phyloP scores from a whole-genome alignment of 1,140 invertebrate species.

The Drosophila baimaii region DNA sequence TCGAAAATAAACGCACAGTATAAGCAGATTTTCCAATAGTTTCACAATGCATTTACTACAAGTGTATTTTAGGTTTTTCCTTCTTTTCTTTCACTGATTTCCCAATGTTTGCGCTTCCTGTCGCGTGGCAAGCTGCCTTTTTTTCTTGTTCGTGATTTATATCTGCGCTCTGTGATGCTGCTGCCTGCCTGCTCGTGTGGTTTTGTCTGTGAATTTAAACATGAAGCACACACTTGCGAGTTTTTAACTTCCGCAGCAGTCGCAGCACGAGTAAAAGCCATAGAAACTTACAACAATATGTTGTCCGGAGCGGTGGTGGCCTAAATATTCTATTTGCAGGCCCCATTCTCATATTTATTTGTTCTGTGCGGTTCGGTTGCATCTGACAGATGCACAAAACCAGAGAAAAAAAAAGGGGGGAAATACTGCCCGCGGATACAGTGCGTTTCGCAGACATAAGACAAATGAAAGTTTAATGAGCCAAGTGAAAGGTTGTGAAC shows the following conservation, averaged over 20 bases:
- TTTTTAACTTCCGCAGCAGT: slow-evolving; percentile 36
- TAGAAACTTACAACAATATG: slow-evolving; percentile 28
- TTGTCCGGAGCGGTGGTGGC: slow-evolving; percentile 35
- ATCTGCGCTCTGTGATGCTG: slow-evolving; percentile 24
- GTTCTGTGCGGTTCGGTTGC: slow-evolving; percentile 37
- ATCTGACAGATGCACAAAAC: slow-evolving; percentile 44
- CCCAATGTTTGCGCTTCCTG: slow-evolving; percentile 48
- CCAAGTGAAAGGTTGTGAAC: neutral
- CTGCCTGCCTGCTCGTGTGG: no score
- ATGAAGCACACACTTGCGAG: slow-evolving; percentile 27
- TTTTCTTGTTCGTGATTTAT: slow-evolving; percentile 33
- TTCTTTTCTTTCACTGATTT: slow-evolving; percentile 18
- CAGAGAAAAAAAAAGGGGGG: slow-evolving; percentile 5
- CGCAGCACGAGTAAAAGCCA: neutral
- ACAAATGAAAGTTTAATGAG: slow-evolving; percentile 9
- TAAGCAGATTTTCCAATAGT: slow-evolving; percentile 15
- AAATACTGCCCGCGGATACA: slow-evolving; percentile 4
- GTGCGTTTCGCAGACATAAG: slow-evolving; percentile 1
- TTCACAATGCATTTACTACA: slow-evolving; percentile 27
- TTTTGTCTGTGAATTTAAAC: slow-evolving; percentile 35
- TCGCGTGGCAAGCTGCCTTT: slow-evolving; percentile 39
- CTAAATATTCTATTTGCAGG: slow-evolving; percentile 57
- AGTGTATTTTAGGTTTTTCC: slow-evolving; percentile 1
- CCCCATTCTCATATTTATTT: slow-evolving; percentile 52
- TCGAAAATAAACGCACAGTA: slow-evolving; percentile 15